Base-by-base conservation (phyloP, 1,140 invertebrate species). In the Drosophila subpulchrella region DNA sequence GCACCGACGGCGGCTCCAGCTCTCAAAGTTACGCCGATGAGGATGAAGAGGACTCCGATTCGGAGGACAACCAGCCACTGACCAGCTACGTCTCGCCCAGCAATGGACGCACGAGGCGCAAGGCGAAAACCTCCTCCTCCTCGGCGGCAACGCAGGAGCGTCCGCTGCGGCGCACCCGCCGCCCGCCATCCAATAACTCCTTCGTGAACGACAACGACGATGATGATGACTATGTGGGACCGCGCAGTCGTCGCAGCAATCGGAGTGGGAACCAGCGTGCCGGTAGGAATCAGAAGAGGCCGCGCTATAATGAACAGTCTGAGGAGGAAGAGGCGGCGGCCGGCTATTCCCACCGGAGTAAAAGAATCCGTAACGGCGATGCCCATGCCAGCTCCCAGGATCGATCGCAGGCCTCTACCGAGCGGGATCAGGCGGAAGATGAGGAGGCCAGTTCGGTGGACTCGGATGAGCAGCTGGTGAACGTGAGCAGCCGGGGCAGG, bases 401-500 rank as follows among this genome's bases (percentile, higher is more conserved):
- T 15, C 24, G 24, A 36, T 36, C 47, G 11, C 58, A 39, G 8
- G 48, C n/a, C 0, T 59, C 71, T 0, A 56, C 75, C 17, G 55
- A 47, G 13, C 42, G 34, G 3, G 38, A 54, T 11, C 32, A 38
- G 50, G 11, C 11, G 47, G 55, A 42, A 0, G 51, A 39, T 0
- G 54, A 7, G 24, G 65, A 17, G 13, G 86, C 65, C 59, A 86
- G 84, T 39, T 91, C 82, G 2, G 90, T 53, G 39, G 84, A 93
- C 53, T 92, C 92, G 15, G 93, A 93, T 24, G 92, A 91, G 32
- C 93, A 92, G 81, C 81, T 94, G 81, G 94, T 95, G 77, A 94
- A 94, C 93, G 93, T 96, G 38, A 98, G 97, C 92, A 97, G 96
- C 82, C 94, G 97, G 36, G 97, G 97, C 6, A 94, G 97, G 39